These are phyloP conservation scores for Periophthalmodon schlosseri DNA, from an alignment of 2,113 vertebrate genomes.

Conservation along the genomic window DNA sequence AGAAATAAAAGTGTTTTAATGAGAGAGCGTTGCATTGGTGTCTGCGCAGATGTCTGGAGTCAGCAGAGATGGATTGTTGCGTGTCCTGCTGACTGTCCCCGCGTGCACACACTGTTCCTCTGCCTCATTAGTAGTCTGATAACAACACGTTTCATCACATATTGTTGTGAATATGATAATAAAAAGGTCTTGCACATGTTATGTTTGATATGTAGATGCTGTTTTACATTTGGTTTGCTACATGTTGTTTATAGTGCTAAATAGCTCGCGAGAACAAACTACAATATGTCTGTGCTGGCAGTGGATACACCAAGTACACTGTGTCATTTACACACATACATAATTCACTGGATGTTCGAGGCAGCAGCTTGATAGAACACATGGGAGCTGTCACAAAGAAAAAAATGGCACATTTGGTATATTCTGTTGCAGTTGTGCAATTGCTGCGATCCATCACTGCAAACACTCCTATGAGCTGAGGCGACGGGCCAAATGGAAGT, in stretches of 20 bases:
- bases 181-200: background rate
- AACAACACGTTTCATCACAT: constrained; percentile 47
- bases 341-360: constrained; percentile 1
- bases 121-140: constrained; percentile 51
- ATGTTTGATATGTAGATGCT: background rate
- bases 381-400: background rate
- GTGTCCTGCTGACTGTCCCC: constrained; percentile 59
- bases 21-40: constrained; percentile 45
- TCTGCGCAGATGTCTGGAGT: constrained; percentile 63
- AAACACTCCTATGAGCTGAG: constrained; percentile 34
- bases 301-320: background rate
- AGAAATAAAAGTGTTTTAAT: constrained; percentile 44
- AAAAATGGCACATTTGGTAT: constrained; percentile 3
- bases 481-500: constrained; percentile 25
- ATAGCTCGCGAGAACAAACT: constrained; percentile 8
- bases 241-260: background rate
- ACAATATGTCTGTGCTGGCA: background rate
- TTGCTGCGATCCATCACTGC: constrained; percentile 23
- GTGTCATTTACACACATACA: background rate
- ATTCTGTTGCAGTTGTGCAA: constrained; percentile 13
- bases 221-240: background rate
- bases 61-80: constrained; percentile 59
- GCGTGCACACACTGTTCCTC: constrained; percentile 45
- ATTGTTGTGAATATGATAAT: constrained; percentile 7
- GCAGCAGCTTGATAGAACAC: background rate